Conservation (phyloP, 2,113 vertebrate species). For the Rhodinocichla rosea region DNA sequence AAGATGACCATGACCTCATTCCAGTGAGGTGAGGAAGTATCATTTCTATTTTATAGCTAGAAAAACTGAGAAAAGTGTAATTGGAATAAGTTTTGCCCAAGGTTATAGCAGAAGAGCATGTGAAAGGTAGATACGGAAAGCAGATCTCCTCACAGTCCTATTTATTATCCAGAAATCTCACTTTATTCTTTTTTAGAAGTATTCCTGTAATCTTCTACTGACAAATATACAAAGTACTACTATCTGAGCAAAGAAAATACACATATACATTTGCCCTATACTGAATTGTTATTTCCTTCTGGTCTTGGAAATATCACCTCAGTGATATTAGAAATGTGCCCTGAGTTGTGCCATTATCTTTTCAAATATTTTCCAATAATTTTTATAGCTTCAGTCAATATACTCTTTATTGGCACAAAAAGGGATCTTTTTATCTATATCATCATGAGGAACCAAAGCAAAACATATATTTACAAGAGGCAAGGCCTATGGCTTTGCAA, state of each 20-base stretch:
- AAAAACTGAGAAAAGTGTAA: slow-evolving; percentile 3
- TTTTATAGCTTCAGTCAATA: not conserved
- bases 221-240: not conserved
- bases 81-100: not conserved
- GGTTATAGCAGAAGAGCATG: not conserved
- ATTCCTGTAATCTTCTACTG: not conserved
- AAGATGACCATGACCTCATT: slow-evolving; percentile 22
- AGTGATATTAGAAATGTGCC: not conserved
- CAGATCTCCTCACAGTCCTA: not conserved
- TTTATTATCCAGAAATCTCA: not conserved
- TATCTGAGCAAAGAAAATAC: not conserved
- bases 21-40: not conserved
- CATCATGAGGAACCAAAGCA: not conserved
- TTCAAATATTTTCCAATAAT: not conserved
- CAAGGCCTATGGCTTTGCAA: not conserved
- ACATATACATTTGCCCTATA: not conserved
- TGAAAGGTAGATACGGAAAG: not conserved
- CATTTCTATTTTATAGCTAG: not conserved
- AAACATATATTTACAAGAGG: not conserved
- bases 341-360: not conserved
- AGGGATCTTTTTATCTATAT: not conserved
- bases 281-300: not conserved
- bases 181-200: not conserved
- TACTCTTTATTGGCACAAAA: not conserved
- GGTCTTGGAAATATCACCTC: not conserved